Evolutionary conservation across 2,113 vertebrate genomes (phyloP).

Genomic region (Tretioscincus oriximinensis): DNA sequence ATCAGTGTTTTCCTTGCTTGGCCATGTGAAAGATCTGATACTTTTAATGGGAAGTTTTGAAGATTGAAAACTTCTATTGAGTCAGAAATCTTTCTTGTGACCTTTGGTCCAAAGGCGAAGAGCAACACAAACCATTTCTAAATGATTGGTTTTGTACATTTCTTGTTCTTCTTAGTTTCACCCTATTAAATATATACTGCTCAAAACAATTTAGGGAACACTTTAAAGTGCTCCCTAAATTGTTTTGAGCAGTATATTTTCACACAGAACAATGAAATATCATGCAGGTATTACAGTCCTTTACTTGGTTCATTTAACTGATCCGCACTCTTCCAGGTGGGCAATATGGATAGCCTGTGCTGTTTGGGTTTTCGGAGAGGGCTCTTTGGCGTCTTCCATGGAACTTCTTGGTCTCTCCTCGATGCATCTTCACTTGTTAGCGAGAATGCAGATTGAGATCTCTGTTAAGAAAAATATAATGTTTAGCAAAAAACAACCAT

Average conservation of each 20-base stretch:
- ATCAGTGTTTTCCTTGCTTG: background rate
- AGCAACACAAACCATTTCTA: background rate
- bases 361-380: constrained; percentile 76
- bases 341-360: constrained; percentile 70
- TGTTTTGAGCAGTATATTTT: no score
- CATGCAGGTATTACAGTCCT: constrained; percentile 41
- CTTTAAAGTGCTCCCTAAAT: no score
- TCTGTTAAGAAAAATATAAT: constrained; percentile 69
- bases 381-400: constrained; percentile 58
- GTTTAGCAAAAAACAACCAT: constrained; percentile 18
- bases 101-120: constrained; percentile 4
- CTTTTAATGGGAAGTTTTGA: background rate
- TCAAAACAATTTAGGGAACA: no score
- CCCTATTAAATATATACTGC: background rate
- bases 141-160: constrained; percentile 10
- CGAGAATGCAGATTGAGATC: constrained; percentile 83
- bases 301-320: constrained; percentile 88
- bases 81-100: constrained; percentile 8
- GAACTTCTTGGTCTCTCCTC: constrained; percentile 67
- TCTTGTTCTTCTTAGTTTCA: background rate
- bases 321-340: constrained; percentile 87
- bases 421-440: constrained; percentile 78
- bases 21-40: background rate
- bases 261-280: constrained; percentile 3
- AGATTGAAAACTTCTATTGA: constrained; percentile 10